Conservation (phyloP, 2,113 vertebrate species). For the Noctilio leporinus region DNA sequence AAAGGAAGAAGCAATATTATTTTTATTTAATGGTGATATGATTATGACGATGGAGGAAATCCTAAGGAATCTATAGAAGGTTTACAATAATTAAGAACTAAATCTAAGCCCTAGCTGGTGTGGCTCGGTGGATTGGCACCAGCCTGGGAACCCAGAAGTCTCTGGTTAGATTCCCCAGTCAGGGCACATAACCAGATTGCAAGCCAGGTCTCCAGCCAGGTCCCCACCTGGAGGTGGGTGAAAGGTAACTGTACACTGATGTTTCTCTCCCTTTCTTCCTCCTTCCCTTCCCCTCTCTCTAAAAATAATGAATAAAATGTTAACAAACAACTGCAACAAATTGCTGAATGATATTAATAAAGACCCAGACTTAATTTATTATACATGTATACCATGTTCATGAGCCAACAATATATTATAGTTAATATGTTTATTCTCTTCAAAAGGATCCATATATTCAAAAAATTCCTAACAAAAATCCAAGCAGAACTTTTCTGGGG, state of each 20-base stretch:
- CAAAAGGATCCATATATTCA: neutral
- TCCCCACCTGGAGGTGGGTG: no score
- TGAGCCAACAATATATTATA: neutral
- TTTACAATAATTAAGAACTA: neutral
- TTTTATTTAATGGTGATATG: neutral
- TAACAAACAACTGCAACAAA: neutral
- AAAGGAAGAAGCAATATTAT: neutral
- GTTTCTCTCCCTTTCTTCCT: no score
- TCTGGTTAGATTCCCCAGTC: no score
- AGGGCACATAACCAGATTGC: no score
- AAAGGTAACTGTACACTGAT: no score
- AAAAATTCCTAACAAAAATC: neutral
- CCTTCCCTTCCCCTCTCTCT: no score
- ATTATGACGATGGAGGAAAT: neutral
- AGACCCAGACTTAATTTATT: neutral
- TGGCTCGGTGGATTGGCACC: no score
- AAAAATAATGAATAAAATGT: neutral
- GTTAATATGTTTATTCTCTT: neutral
- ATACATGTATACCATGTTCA: neutral
- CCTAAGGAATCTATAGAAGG: neutral
- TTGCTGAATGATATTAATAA: neutral
- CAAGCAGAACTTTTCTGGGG: neutral
- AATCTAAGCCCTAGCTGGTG: no score
- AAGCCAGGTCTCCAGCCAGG: no score
- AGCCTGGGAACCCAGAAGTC: no score